Base-by-base conservation (phyloP, 2,113 vertebrate genomes). In the Marcusenius ussheri region DNA sequence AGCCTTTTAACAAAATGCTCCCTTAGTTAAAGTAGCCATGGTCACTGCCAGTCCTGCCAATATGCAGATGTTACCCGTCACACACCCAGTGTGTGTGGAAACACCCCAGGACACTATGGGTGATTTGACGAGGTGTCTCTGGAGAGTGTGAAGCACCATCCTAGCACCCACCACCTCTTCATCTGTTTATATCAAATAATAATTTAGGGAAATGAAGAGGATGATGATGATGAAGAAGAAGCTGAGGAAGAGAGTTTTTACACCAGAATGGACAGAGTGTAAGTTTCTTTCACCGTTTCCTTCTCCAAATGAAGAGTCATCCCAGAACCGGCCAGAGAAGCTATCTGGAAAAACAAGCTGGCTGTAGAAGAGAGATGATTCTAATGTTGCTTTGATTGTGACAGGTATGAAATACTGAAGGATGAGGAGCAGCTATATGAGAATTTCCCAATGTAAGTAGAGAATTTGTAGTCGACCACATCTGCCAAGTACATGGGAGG, bases 241-340 rank as follows among this genome's bases (percentile, higher is more conserved):
- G 13, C 0, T 10, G 24, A 88, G 0, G 27, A 8, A 1, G 7
- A 85, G 1, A 35, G 0, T 31, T 11, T 1, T 21, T 93, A 93
- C 91, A 92, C 91, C 91, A 17, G 2, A 13, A 93, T 93, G 93
- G 9, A 49, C 31, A 62, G 7, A 70, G 39, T 94, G 95, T 95
- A 91, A 94, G 95, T 94, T 53, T 56, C 27, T 19, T 51, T 15
- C 5, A 31, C 84, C 5, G 0, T 56, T 87, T 87, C 47, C 10
- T 53, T 87, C 39, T 42, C 39, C 39, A 42, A 42, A 42, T 42
- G 39, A 42, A 42, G 39, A 3, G 39, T 42, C 27, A 39, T 19
- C 49, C n/a, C n/a, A 53, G 4, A 53, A 35, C 85, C 31, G 8
- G 24, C 31, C 70, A 77, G 31, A 6, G 35, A 74, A 74, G 70